Percentiles rank a stretch among this genome's conserved stretches.
Evolutionary conservation across 1,140 invertebrate species (phyloP).

Genomic region (Metopolophium dirhodum): DNA sequence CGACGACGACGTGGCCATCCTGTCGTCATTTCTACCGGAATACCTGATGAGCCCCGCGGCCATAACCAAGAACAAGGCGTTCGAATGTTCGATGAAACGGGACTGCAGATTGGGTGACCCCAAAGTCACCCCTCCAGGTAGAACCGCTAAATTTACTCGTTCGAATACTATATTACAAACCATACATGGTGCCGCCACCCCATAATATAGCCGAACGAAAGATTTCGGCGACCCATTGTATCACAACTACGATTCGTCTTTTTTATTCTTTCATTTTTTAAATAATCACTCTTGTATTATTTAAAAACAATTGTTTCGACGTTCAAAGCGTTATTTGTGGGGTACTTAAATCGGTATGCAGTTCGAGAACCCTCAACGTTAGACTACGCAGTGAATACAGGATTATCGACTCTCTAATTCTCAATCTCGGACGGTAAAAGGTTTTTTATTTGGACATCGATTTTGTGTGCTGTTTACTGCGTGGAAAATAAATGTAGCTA

Average conservation of each 20-base stretch:
- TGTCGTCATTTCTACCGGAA: slow-evolving; percentile 78
- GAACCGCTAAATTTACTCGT: neutral
- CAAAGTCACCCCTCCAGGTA: slow-evolving; percentile 79
- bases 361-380: neutral
- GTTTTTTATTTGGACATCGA: neutral
- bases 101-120: slow-evolving; percentile 79
- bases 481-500: neutral
- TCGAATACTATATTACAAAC: neutral
- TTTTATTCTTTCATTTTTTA: neutral
- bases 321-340: neutral
- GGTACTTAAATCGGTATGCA: neutral
- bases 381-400: neutral
- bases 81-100: slow-evolving; percentile 76
- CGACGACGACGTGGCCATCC: slow-evolving; percentile 82
- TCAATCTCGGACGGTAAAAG: neutral
- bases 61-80: slow-evolving; percentile 74
- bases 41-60: slow-evolving; percentile 66
- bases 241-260: neutral
- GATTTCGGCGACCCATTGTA: neutral
- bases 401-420: neutral
- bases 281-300: neutral
- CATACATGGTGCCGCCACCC: neutral
- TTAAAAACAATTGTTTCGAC: neutral
- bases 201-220: neutral
- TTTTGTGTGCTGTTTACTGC: neutral